Evolutionary conservation across 2,888 invertebrate genomes (phyloP).

Genomic region (Zhuqinia jingwanae): DNA sequence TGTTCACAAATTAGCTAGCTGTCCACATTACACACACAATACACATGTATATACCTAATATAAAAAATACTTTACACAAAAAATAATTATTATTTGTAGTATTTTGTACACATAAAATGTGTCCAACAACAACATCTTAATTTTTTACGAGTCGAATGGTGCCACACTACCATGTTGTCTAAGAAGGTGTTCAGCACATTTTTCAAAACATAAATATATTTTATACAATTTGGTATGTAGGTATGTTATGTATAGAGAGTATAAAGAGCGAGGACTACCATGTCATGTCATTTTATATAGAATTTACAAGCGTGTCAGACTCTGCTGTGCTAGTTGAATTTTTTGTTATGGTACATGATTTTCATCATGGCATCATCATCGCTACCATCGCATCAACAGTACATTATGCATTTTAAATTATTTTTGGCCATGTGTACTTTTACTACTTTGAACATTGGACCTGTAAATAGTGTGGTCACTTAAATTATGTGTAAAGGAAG

Average conservation of each 20-base stretch:
- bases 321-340: not conserved
- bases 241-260: not conserved
- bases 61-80: not conserved
- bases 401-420: no score
- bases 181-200: constrained; percentile 62
- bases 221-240: no score
- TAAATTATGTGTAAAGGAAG: no score
- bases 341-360: constrained; percentile 22
- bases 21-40: not conserved
- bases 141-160: constrained; percentile 42
- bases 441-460: constrained; percentile 25
- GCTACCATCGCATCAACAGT: not conserved
- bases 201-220: constrained; percentile 35
- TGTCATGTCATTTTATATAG: not conserved
- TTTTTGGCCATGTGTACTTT: not conserved
- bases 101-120: not conserved
- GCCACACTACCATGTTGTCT: constrained; percentile 29
- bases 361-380: not conserved
- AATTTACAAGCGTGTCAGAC: not conserved
- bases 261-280: not conserved
- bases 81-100: constrained; percentile 9
- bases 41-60: not conserved
- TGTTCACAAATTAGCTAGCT: constrained; percentile 38
- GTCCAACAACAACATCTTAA: constrained; percentile 6
- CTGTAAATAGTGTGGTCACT: not conserved